These are phyloP conservation scores for Muntiacus muntjak DNA, from an alignment of 2,113 vertebrate species.

Conservation along the genomic window DNA sequence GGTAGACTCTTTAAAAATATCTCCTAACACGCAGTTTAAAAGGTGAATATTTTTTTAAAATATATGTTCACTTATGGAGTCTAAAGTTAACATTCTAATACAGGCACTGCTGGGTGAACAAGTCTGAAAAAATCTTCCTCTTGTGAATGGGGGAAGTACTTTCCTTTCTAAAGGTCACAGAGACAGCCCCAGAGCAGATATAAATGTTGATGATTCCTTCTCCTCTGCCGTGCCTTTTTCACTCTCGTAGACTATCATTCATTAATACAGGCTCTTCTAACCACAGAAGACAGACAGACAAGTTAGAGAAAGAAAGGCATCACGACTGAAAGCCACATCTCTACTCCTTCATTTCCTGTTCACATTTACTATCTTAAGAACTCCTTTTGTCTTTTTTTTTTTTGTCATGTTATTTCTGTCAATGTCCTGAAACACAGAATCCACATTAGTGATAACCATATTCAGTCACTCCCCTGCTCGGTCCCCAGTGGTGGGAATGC, in stretches of 20 bases:
- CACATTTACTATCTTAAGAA: neutral
- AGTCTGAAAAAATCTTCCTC: neutral
- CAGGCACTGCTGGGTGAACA: neutral
- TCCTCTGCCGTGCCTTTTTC: neutral
- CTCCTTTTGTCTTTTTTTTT: neutral
- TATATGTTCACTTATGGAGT: neutral
- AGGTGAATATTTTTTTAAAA: neutral
- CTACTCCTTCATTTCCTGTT: neutral
- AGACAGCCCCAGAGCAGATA: neutral
- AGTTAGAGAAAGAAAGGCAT: neutral
- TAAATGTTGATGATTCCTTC: neutral
- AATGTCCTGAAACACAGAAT: neutral
- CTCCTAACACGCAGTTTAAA: neutral
- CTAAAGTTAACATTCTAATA: neutral
- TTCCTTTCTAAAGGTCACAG: neutral
- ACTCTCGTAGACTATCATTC: neutral
- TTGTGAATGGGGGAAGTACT: neutral
- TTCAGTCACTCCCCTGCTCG: neutral
- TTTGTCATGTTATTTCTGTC: neutral
- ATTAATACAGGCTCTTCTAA: neutral
- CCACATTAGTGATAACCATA: neutral
- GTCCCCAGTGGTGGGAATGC: neutral
- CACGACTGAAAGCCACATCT: neutral
- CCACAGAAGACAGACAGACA: neutral
- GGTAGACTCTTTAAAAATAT: neutral